These are phyloP conservation scores for Cistogaster globosa DNA, from an alignment of 2,888 invertebrate species.

Conservation along the genomic window DNA sequence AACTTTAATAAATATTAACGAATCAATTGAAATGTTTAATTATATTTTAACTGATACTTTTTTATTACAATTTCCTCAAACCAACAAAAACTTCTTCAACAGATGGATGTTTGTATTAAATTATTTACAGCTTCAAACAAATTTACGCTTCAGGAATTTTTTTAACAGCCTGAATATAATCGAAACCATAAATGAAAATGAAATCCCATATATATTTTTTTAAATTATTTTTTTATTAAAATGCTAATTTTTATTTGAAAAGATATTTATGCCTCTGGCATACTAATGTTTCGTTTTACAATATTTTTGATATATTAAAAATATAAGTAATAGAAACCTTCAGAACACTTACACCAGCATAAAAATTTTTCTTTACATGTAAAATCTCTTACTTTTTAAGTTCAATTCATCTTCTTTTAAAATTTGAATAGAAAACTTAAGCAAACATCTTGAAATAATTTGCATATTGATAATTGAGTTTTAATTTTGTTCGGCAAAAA, in stretches of 20 bases:
- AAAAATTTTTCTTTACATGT: neutral
- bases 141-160: conserved; percentile 30
- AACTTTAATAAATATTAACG: no score
- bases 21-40: no score
- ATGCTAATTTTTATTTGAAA: conserved; percentile 28
- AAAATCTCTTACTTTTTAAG: neutral
- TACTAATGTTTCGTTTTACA: conserved; percentile 49
- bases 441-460: conserved; percentile 55
- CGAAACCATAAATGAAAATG: conserved; percentile 3
- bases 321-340: conserved; percentile 11
- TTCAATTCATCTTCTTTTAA: neutral
- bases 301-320: neutral
- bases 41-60: no score
- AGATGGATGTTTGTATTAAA: neutral
- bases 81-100: no score
- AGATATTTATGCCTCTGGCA: conserved; percentile 49
- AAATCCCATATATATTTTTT: neutral
- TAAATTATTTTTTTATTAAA: conserved; percentile 16
- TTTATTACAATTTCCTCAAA: no score
- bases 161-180: neutral
- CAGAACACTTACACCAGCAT: neutral
- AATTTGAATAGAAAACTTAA: conserved; percentile 1
- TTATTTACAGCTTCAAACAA: conserved; percentile 43
- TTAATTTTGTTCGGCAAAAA: conserved; percentile 4
- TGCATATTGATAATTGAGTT: conserved; percentile 64